phyloP scores from a whole-genome alignment of 2,797 vertebrate species.

The Platalea minor region DNA sequence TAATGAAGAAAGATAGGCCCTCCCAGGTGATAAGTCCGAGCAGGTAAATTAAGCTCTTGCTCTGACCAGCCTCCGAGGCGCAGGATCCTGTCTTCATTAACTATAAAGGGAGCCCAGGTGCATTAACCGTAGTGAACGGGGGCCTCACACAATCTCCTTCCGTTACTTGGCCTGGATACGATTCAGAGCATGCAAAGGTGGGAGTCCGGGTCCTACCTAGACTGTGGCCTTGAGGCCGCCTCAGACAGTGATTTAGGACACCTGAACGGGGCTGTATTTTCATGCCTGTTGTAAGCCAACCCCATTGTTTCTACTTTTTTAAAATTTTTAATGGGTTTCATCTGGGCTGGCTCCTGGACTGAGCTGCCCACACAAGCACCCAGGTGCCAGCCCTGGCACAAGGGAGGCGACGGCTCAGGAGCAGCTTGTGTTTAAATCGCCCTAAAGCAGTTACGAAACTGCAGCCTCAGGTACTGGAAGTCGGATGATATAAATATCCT shows the following conservation, averaged over 20 bases:
- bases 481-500: not conserved
- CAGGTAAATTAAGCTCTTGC: not conserved
- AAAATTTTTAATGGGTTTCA: accelerated
- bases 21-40: not conserved
- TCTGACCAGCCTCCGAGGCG: not conserved
- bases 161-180: not conserved
- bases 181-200: not conserved
- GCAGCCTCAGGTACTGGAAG: not conserved
- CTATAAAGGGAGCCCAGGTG: not conserved
- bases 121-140: not conserved
- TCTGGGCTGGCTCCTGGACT: not conserved
- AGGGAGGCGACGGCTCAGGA: not conserved
- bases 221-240: not conserved
- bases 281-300: not conserved
- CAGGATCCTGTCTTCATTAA: not conserved
- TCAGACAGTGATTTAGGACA: not conserved
- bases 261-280: not conserved
- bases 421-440: not conserved
- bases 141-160: not conserved
- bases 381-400: not conserved
- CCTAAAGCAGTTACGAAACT: not conserved
- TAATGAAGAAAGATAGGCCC: not conserved
- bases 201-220: accelerated
- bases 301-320: not conserved
- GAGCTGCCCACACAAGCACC: not conserved